A percentile compares a stretch with the other conserved stretches of the same genome.
Conservation (phyloP, 1,140 invertebrate species). For the Hylaeus anthracinus region DNA sequence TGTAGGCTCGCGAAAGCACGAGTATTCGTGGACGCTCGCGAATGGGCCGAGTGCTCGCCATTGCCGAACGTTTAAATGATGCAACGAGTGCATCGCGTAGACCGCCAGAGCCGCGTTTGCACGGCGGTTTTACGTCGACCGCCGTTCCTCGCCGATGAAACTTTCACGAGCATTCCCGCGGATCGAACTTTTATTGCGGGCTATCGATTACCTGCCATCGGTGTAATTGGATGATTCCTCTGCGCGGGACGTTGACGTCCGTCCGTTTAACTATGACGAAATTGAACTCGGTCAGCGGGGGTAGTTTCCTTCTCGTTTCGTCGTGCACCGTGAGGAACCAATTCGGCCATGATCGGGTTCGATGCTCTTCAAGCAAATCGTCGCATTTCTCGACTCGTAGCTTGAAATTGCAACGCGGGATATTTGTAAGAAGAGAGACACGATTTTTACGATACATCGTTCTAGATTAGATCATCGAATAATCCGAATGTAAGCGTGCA, state of each 20-base stretch:
- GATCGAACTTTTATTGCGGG: conserved; percentile 51
- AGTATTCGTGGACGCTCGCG: conserved; percentile 22
- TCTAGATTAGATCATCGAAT: too few relatives aligned
- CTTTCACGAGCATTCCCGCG: conserved; percentile 49
- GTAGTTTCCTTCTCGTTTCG: neutral
- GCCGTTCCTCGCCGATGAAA: conserved; percentile 49
- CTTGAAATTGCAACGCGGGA: too few relatives aligned
- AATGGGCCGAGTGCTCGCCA: conserved; percentile 30
- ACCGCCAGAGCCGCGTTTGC: conserved; percentile 18
- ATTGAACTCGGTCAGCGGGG: conserved; percentile 26
- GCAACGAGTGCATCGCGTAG: conserved; percentile 37
- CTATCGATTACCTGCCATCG: conserved; percentile 54
- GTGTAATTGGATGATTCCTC: conserved; percentile 44
- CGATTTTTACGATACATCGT: too few relatives aligned
- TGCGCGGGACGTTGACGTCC: conserved; percentile 30
- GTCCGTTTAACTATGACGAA: neutral
- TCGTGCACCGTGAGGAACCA: neutral
- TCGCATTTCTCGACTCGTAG: neutral
- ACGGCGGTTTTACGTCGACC: conserved; percentile 38
- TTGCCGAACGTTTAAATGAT: conserved; percentile 61
- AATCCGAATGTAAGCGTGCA: too few relatives aligned
- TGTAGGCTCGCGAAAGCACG: neutral
- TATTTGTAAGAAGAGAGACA: too few relatives aligned
- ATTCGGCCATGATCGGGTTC: neutral
- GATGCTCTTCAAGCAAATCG: conserved; percentile 25